phyloP scores from a whole-genome alignment of 2,888 invertebrate genomes.

The Tromatobia lineatoria region DNA sequence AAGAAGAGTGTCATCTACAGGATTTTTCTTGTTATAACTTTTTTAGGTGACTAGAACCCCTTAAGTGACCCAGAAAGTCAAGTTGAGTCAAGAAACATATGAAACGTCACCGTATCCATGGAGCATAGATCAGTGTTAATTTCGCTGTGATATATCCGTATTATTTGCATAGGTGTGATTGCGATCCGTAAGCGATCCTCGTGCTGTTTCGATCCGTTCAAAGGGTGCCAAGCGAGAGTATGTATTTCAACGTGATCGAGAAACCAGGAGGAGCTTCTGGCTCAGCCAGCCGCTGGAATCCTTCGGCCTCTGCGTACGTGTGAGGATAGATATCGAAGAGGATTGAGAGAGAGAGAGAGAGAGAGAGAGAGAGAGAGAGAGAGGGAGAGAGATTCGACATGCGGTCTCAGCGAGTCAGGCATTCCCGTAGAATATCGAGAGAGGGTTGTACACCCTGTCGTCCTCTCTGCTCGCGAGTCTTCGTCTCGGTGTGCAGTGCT shows the following conservation, averaged over 20 bases:
- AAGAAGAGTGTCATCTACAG: too few relatives aligned
- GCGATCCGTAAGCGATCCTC: slow-evolving; percentile 1
- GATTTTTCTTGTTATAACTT: too few relatives aligned
- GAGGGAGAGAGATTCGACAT: slow-evolving; percentile 7
- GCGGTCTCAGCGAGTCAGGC: slow-evolving; percentile 42
- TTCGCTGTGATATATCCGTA: neutral
- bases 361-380: neutral
- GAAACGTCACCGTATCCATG: too few relatives aligned
- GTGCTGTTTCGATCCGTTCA: neutral
- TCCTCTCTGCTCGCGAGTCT: slow-evolving; percentile 7
- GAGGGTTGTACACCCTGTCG: slow-evolving; percentile 1
- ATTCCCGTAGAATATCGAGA: slow-evolving; percentile 48
- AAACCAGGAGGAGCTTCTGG: neutral
- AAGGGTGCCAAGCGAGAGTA: neutral
- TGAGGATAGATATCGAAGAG: slow-evolving; percentile 5
- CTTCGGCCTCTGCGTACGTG: slow-evolving; percentile 10
- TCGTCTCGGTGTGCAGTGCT: slow-evolving; percentile 20
- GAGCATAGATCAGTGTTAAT: neutral
- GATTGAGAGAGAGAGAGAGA: neutral
- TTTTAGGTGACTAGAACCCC: too few relatives aligned
- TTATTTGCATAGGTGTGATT: slow-evolving; percentile 7
- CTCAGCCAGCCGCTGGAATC: neutral
- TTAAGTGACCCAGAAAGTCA: too few relatives aligned
- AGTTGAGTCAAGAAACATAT: too few relatives aligned
- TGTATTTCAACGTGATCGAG: slow-evolving; percentile 14